Evolutionary conservation across 2,113 vertebrate genomes (phyloP).

Genomic region (Brachypodius melanocephalos): DNA sequence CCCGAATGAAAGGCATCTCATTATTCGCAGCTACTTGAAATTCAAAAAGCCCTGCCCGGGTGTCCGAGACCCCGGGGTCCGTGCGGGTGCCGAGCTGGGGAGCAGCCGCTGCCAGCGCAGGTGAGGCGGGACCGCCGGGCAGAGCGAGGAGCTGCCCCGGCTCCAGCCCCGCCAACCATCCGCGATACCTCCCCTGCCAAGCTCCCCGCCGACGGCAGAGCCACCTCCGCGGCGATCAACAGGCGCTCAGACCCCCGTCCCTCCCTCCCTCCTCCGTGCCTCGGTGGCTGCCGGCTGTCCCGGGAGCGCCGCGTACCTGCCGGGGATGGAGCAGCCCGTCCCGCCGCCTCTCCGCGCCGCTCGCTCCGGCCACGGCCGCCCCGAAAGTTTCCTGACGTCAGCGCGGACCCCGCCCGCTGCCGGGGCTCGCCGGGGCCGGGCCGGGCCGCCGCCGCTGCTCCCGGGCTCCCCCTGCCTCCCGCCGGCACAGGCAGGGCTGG

Average conservation of each 20-base stretch:
- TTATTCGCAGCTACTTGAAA: neutral
- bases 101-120: neutral
- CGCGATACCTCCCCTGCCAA: neutral
- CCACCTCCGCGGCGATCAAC: neutral
- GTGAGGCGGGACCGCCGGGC: neutral
- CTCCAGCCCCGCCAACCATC: neutral
- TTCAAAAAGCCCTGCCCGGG: accelerated
- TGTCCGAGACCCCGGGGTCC: neutral
- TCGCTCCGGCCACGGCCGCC: neutral
- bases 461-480: slow-evolving; percentile 33
- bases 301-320: neutral
- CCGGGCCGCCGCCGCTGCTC: neutral
- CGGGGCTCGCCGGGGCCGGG: neutral
- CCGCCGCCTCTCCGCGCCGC: neutral
- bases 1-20: neutral
- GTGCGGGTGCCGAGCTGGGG: neutral
- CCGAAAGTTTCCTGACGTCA: slow-evolving; percentile 66
- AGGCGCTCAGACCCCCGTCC: neutral
- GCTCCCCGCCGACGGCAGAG: neutral
- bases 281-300: no score
- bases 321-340: neutral
- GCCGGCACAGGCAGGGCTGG: neutral
- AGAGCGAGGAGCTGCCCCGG: neutral
- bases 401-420: neutral
- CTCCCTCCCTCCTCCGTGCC: neutral